A percentile compares a stretch with the other conserved stretches of the same genome.
phyloP scores from a whole-genome alignment of 2,113 vertebrate species.

The Pogona vitticeps region DNA sequence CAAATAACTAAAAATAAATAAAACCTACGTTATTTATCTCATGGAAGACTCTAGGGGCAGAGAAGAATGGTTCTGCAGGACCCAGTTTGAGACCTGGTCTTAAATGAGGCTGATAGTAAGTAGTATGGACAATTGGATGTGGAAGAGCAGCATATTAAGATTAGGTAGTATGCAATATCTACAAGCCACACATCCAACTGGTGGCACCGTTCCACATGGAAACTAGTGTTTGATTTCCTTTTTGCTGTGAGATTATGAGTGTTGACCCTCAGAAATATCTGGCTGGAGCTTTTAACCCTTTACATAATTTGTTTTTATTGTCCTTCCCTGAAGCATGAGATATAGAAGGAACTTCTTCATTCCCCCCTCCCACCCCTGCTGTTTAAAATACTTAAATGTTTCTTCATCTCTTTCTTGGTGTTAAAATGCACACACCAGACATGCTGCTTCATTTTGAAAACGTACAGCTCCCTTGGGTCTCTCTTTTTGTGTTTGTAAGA shows the following conservation, averaged over 20 bases:
- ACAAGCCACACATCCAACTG: background rate
- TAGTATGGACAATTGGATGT: background rate
- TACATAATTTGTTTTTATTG: background rate
- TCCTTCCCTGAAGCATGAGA: background rate
- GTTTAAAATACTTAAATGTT: background rate
- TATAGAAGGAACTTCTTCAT: background rate
- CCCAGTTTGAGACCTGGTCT: background rate
- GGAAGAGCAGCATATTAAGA: background rate
- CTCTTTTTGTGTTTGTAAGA: background rate
- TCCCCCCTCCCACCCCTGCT: no score
- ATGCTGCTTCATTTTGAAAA: constrained; percentile 3
- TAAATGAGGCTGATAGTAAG: background rate
- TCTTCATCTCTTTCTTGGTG: background rate
- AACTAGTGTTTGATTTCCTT: background rate
- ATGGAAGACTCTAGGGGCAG: no score
- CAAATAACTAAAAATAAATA: no score
- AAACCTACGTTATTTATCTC: no score
- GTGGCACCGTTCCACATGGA: background rate
- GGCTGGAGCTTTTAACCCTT: background rate
- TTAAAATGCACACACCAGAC: background rate
- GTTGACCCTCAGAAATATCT: background rate
- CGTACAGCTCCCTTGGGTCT: background rate
- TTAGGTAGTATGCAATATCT: background rate
- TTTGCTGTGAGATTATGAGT: background rate
- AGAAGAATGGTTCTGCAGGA: background rate